Conservation (phyloP, 1,140 invertebrate species). For the Heliconius hermathena region DNA sequence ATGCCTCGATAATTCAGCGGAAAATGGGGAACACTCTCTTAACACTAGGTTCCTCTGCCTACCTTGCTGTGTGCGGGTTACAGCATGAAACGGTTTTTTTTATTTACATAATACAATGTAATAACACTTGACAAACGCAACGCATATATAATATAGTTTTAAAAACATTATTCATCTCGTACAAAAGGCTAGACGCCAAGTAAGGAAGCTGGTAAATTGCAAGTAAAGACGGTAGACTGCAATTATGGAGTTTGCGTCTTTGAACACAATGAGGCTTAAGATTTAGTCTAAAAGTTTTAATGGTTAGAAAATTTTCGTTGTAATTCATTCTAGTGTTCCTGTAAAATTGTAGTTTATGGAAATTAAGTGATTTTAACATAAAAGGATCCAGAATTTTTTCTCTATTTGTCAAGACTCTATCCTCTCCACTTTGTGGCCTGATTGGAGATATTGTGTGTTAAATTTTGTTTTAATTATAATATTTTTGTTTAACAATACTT, state of each 20-base stretch:
- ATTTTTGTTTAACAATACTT: no score
- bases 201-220: conserved; percentile 34
- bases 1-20: not conserved
- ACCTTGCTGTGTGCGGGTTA: not conserved
- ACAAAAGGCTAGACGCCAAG: conserved; percentile 32
- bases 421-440: no score
- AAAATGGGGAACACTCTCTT: not conserved
- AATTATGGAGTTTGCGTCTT: conserved; percentile 34
- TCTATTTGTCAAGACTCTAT: no score
- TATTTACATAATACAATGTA: no score
- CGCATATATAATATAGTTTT: not conserved
- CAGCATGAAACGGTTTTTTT: not conserved
- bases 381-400: not conserved
- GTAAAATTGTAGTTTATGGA: conserved; percentile 14
- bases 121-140: not conserved
- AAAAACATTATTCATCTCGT: conserved; percentile 33
- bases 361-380: not conserved
- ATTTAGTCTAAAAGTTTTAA: conserved; percentile 35
- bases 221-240: conserved; percentile 35
- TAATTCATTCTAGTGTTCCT: conserved; percentile 26
- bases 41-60: not conserved
- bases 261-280: conserved; percentile 36
- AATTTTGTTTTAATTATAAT: no score
- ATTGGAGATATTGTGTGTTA: no score
- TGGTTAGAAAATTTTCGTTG: conserved; percentile 28